Base-by-base conservation (phyloP, 2,888 invertebrate genomes). In the Mamestra brassicae region DNA sequence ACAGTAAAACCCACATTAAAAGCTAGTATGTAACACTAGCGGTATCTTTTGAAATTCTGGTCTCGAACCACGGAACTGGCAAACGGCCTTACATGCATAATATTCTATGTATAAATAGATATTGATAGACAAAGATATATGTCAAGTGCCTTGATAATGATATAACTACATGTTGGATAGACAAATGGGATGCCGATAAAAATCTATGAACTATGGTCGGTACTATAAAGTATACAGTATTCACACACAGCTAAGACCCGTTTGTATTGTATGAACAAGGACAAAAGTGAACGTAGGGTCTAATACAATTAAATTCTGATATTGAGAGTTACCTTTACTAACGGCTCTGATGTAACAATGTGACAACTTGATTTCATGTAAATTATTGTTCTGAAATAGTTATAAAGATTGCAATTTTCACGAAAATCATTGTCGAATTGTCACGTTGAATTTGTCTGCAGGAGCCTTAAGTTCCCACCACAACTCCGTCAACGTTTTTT, bases 271-370 rank as follows among this genome's bases (percentile, higher is more conserved):
- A 36, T 47, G 26, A 10, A 52, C 81, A 73, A 81, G 80, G 77
- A 72, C 72, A 26, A 69, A 80, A 81, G 81, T 63, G 81, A 80
- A 70, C 65, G 81, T 81, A 70, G 77, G 66, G 50, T 34, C 45
- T 17, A 0, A 15, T n/a, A 17, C 26, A n/a, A 57, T 36, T 64
- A 10, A 52, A 50, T 58, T 74, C 3, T 63, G 17, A 47, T 47
- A 61, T 54, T 13, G 26, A 4, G 4, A 17, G 8, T 38, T 15
- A 38, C 4, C 17, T 58, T 6, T 7, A 36, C 6, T 1, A 17
- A 52, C 3, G 15, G 17, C 17, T 52, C 17, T 26, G 26, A 26
- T 26, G 26, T 26, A 26, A 26, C 26, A 26, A 26, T 26, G 26
- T 26, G 26, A 26, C 26, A 26, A 26, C 26, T 26, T 26, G 26